Evolutionary conservation across 2,888 invertebrate species (phyloP).

Genomic region (Leuctra nigra): DNA sequence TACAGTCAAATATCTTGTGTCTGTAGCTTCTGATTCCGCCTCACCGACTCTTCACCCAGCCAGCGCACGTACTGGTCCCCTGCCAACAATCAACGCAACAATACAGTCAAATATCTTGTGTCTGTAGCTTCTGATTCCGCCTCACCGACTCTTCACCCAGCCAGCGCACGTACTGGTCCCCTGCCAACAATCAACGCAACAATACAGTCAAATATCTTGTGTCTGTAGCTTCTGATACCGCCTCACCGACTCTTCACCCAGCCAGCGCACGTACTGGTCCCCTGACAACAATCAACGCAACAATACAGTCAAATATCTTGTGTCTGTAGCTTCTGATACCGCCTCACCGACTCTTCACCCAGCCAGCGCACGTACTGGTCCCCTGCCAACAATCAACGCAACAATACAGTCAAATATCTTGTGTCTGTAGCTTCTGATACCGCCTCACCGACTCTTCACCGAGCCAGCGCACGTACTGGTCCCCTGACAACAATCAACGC

Average conservation of each 20-base stretch:
- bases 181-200: too few species aligned
- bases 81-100: too few species aligned
- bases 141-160: constrained; percentile 46
- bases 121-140: constrained; percentile 42
- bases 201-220: too few species aligned
- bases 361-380: constrained; percentile 45
- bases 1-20: too few species aligned
- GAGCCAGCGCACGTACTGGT: constrained; percentile 44
- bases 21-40: constrained; percentile 42
- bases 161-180: constrained; percentile 43
- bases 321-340: constrained; percentile 43
- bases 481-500: too few species aligned
- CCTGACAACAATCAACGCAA: too few species aligned
- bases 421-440: constrained; percentile 42
- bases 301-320: too few species aligned
- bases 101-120: too few species aligned
- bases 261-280: constrained; percentile 43
- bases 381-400: too few species aligned
- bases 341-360: constrained; percentile 45
- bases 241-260: constrained; percentile 46
- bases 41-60: constrained; percentile 47
- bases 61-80: constrained; percentile 42
- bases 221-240: constrained; percentile 42
- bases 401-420: too few species aligned
- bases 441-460: constrained; percentile 46